These are phyloP conservation scores for Brenthis daphne DNA, from an alignment of 2,888 invertebrate genomes.

Conservation along the genomic window DNA sequence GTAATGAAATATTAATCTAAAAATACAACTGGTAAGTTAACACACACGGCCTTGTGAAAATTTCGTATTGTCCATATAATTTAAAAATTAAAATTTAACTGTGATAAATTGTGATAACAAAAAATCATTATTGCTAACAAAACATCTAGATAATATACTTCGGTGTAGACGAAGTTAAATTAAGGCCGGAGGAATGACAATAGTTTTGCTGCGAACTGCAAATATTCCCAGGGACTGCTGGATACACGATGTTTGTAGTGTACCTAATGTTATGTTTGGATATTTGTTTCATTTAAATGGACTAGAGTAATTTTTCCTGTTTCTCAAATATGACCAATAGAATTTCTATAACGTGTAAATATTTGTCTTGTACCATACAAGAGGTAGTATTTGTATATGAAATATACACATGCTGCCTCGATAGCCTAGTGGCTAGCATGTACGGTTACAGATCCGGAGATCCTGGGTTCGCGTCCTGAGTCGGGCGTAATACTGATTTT, in stretches of 20 bases:
- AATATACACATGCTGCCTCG: too few relatives aligned
- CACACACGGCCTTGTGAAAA: background rate
- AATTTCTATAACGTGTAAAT: background rate
- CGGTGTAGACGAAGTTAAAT: constrained; percentile 35
- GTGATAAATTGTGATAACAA: background rate
- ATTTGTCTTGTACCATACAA: too few relatives aligned
- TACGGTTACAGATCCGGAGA: too few relatives aligned
- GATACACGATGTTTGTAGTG: constrained; percentile 14
- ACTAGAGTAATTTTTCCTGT: background rate
- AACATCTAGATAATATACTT: constrained; percentile 23
- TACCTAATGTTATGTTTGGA: constrained; percentile 23
- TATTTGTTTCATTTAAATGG: constrained; percentile 12
- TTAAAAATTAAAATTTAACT: background rate
- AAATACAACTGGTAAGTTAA: too few relatives aligned
- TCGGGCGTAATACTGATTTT: too few relatives aligned
- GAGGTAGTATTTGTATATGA: too few relatives aligned
- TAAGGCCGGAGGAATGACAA: constrained; percentile 36
- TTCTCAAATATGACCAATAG: background rate
- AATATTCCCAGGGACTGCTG: constrained; percentile 36
- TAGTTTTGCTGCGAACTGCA: constrained; percentile 36
- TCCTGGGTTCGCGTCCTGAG: too few relatives aligned
- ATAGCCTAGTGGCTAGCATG: too few relatives aligned
- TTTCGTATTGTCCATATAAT: too few relatives aligned
- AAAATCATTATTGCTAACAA: background rate
- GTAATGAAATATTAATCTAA: too few relatives aligned